A percentile compares a stretch with the other conserved stretches of the same genome.
These are phyloP conservation scores for Sceloporus undulatus DNA, from an alignment of 2,113 vertebrate genomes.

Conservation along the genomic window DNA sequence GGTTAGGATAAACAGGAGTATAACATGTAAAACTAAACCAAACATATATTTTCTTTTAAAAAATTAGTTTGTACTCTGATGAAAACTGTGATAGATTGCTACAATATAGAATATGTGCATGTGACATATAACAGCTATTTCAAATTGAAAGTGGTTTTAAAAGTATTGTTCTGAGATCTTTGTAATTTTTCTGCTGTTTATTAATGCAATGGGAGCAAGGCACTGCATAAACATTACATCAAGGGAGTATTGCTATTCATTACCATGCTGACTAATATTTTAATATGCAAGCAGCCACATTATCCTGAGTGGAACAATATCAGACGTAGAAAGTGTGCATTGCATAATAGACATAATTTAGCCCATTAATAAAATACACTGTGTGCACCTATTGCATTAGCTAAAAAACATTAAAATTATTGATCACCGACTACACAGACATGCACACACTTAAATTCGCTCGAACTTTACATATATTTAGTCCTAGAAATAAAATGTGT, in stretches of 20 bases:
- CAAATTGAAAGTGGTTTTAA: background rate
- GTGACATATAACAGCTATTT: background rate
- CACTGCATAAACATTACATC: slow-evolving; percentile 8
- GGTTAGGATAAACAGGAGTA: background rate
- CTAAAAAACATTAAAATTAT: background rate
- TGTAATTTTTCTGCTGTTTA: background rate
- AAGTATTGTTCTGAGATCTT: background rate
- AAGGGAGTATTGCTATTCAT: slow-evolving; percentile 11
- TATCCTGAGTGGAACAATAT: slow-evolving; percentile 9
- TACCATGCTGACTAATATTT: slow-evolving; percentile 4
- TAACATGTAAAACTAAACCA: background rate
- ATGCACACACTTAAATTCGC: background rate
- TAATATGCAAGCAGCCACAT: background rate
- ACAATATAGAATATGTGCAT: background rate
- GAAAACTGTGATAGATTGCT: background rate
- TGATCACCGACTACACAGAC: background rate
- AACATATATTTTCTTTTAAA: background rate
- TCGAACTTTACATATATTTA: background rate
- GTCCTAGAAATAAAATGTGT: background rate
- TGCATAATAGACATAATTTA: slow-evolving; percentile 10
- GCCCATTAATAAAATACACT: slow-evolving; percentile 12
- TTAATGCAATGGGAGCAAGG: slow-evolving; percentile 7
- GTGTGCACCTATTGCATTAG: slow-evolving; percentile 15
- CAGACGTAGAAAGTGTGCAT: background rate
- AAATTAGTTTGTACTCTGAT: background rate